Base-by-base conservation (phyloP, 2,113 vertebrate species). In the Bagarius yarrelli region DNA sequence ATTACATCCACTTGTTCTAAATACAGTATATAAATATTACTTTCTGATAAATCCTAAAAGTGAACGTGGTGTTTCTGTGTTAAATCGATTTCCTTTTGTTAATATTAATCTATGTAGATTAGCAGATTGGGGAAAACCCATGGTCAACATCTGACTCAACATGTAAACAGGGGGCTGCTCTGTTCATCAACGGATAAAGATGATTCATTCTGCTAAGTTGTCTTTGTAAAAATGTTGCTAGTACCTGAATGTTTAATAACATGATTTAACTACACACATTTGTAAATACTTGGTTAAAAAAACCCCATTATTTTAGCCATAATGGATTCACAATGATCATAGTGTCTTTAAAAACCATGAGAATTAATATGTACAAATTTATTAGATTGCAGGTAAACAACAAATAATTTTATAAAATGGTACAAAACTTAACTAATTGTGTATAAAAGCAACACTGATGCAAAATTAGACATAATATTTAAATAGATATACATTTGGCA, bases 351-450 rank as follows among this genome's bases (percentile, higher is more conserved):
- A 44, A 52, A 18, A 19, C 19, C 47, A 25, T 53, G 50, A 66
- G 56, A 53, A 30, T 30, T 56, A 78, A 78, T 90, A 91, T 91
- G 81, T 91, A 92, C 89, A 91, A 64, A 88, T 93, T 93, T 93
- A 93, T 93, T 92, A 74, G 12, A 64, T 50, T 25, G 90, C 88
- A 92, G 91, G 85, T 57, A 78, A 69, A 60, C 76, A 88, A 89
- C 90, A 84, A 87, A 91, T 85, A 78, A 32, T 27, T 55, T 50
- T 52, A 59, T 83, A 80, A 69, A 69, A 80, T 50, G 36, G 67
- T 83, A 83, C 30, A 83, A 88, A 90, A 84, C 81, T 87, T 66
- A 83, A 86, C 81, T 81, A 71, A 83, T 80, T 64, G 21, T 8
- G 44, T 74, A 84, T 84, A 81, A 82, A 85, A 85, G 73, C 30